Evolutionary conservation across 2,113 vertebrate genomes (phyloP), one percentile per base, ranked within the genome.

Genomic region (Amazona vittata): DNA sequence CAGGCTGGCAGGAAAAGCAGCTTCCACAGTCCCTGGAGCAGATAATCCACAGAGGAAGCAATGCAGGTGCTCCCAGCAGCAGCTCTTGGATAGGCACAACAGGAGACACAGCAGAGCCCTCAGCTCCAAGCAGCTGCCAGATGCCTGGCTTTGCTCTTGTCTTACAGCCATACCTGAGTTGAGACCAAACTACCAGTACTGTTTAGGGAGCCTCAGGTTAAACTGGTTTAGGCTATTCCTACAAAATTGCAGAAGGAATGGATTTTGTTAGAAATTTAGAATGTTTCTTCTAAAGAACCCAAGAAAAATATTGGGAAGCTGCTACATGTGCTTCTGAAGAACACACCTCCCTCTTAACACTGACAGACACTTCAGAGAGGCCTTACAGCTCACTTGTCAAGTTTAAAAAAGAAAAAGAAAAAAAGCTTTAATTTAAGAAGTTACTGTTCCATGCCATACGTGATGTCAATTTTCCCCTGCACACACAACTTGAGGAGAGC

Each of bases 391-490:
- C 7, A n/a, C 60, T 49, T 44, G 13, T 14, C 10, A 25, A 2
- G 13, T 25, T 44, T 25, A 37, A 55, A 13, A n/a, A 12, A 57
- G 19, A 29, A 52, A 49, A 49, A 49, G 15, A 15, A 10, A 28
- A 35, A 59, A 14, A 18, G 6, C 6, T 88, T 76, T 26, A 14
- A 37, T 24, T 59, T 17, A 11, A 35, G 33, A 70, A 80, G 28
- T 19, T 0, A 41, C 16, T 47, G 21, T 17, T 67, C 29, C 7
- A n/a, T 22, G 26, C 9, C 1, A 1, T 3, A 20, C 0, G 0
- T 0, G 2, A 46, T 41, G 41, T 5, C 26, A 41, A 11, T 8
- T 60, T 89, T 65, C 57, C 44, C 29, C 44, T 74, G 33, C 0
- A 2, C 8, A 21, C 25, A 52, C 46, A 70, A 22, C 7, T 46